phyloP scores from a whole-genome alignment of 2,113 vertebrate species.

The Setophaga kirtlandii region DNA sequence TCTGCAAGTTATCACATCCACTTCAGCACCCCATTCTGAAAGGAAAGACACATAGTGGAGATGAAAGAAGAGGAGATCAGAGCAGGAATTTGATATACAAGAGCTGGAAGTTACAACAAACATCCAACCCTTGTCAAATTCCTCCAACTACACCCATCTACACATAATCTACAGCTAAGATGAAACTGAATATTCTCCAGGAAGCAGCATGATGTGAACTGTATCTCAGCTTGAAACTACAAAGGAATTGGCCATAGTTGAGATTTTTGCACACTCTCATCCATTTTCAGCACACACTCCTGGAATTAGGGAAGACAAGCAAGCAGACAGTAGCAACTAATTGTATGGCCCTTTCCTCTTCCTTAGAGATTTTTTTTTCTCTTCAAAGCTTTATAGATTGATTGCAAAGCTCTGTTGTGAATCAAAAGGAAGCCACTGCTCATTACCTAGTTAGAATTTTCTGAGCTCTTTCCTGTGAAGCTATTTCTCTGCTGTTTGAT shows the following conservation, averaged over 20 bases:
- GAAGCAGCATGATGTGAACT: background rate
- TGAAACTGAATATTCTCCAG: conserved; percentile 41
- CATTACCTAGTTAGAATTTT: conserved; percentile 82
- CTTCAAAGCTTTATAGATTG: conserved; percentile 74
- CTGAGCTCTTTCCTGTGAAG: conserved; percentile 69
- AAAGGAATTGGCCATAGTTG: background rate
- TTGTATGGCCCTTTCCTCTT: conserved; percentile 40
- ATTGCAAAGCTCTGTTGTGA: conserved; percentile 72
- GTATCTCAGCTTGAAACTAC: background rate
- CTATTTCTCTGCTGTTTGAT: conserved; percentile 83
- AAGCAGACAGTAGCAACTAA: conserved; percentile 32
- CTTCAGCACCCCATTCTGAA: background rate
- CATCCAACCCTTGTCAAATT: conserved; percentile 7
- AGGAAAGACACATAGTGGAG: background rate
- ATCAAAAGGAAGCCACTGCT: conserved; percentile 82
- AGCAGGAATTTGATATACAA: conserved; percentile 29
- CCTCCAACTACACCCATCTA: background rate
- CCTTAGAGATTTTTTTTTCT: conserved; percentile 54
- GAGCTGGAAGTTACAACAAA: conserved; percentile 16
- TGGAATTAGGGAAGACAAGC: conserved; percentile 19
- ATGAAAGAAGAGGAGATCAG: conserved; percentile 54
- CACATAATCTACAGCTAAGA: conserved; percentile 14
- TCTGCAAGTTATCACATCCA: background rate
- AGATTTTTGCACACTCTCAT: background rate
- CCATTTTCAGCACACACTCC: background rate